phyloP scores from a whole-genome alignment of 2,797 vertebrate species.

The Paedocypris micromegethes region DNA sequence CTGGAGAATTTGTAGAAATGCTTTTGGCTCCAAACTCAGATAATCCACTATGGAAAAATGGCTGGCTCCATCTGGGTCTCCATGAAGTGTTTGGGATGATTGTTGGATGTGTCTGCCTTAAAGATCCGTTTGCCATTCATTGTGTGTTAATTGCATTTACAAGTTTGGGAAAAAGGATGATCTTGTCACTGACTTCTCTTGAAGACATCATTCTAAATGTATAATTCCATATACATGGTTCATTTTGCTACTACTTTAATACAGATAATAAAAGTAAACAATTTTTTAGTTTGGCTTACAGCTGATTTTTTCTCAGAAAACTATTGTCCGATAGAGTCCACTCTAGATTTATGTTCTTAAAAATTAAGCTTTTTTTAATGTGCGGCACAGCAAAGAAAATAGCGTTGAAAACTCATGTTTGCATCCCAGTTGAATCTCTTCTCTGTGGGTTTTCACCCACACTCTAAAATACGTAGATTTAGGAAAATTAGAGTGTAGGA shows the following conservation, averaged over 20 bases:
- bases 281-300: slow-evolving; percentile 40
- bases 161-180: slow-evolving; percentile 44
- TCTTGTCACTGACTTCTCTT: slow-evolving; percentile 43
- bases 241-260: slow-evolving; percentile 40
- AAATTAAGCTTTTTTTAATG: too few relatives aligned
- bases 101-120: slow-evolving; percentile 37
- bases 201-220: slow-evolving; percentile 39
- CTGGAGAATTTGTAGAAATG: background rate
- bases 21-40: slow-evolving; percentile 6
- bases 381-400: too few relatives aligned
- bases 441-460: too few relatives aligned
- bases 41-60: slow-evolving; percentile 12
- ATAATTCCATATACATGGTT: slow-evolving; percentile 27
- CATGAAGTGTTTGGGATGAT: slow-evolving; percentile 29
- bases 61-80: slow-evolving; percentile 21
- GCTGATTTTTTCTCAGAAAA: slow-evolving; percentile 24
- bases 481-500: too few relatives aligned
- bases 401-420: too few relatives aligned
- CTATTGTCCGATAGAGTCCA: slow-evolving; percentile 27
- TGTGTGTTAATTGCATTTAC: slow-evolving; percentile 44
- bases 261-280: slow-evolving; percentile 46
- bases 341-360: too few relatives aligned
- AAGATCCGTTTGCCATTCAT: slow-evolving; percentile 42
- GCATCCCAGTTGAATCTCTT: too few relatives aligned
- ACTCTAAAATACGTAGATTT: too few relatives aligned